phyloP scores from a whole-genome alignment of 2,888 invertebrate species.

The Dione vanillae region DNA sequence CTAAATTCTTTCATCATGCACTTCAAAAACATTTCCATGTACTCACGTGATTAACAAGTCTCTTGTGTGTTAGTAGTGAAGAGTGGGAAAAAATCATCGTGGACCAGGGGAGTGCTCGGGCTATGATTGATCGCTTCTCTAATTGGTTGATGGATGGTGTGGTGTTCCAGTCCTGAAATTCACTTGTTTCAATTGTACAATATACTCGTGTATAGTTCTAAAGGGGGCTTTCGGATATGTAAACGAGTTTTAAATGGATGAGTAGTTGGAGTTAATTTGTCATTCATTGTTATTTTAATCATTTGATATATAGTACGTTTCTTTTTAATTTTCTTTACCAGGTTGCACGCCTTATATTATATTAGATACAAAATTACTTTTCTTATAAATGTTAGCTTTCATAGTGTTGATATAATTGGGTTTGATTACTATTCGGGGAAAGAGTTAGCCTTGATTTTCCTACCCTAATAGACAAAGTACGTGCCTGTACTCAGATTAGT shows the following conservation, averaged over 20 bases:
- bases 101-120: slow-evolving; percentile 78
- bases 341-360: too few species aligned
- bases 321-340: too few species aligned
- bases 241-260: too few species aligned
- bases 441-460: too few species aligned
- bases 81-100: slow-evolving; percentile 77
- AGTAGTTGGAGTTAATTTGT: too few species aligned
- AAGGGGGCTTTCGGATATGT: neutral
- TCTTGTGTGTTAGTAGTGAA: slow-evolving; percentile 63
- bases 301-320: neutral
- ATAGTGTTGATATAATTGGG: too few species aligned
- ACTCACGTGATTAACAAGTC: slow-evolving; percentile 72
- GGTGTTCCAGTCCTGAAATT: slow-evolving; percentile 41
- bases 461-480: too few species aligned
- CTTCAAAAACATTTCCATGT: slow-evolving; percentile 28
- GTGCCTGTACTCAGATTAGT: too few species aligned
- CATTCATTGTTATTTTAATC: neutral
- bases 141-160: slow-evolving; percentile 91
- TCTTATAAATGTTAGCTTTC: too few species aligned
- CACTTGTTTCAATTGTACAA: slow-evolving; percentile 49
- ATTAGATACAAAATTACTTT: too few species aligned
- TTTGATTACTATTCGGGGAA: too few species aligned
- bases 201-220: slow-evolving; percentile 6
- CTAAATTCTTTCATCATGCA: slow-evolving; percentile 9
- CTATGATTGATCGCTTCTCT: slow-evolving; percentile 90